phyloP scores from a whole-genome alignment of 2,113 vertebrate genomes.

The Psittacara wagleri region DNA sequence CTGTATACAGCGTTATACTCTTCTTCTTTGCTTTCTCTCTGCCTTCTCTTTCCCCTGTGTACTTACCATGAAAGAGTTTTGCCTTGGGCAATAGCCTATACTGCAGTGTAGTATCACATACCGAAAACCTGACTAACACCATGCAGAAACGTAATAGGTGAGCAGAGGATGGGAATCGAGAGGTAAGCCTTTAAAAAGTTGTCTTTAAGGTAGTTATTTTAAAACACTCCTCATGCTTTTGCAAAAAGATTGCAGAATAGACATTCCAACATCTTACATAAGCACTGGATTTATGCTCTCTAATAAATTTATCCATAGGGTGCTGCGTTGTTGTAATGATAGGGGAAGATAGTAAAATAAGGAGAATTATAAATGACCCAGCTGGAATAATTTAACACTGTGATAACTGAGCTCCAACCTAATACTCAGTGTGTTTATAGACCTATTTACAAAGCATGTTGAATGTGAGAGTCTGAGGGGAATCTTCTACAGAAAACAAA shows the following conservation, averaged over 20 bases:
- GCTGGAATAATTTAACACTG: constrained; percentile 46
- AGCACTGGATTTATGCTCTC: constrained; percentile 10
- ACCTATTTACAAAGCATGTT: constrained; percentile 4
- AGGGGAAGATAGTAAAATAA: constrained; percentile 43
- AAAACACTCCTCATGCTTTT: not conserved
- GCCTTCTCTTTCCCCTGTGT: not conserved
- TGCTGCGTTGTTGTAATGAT: constrained; percentile 8
- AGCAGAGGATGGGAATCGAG: not conserved
- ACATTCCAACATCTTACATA: not conserved
- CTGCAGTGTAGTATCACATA: not conserved
- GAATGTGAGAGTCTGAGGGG: constrained; percentile 15
- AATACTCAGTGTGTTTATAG: not conserved
- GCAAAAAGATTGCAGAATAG: not conserved
- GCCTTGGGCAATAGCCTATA: constrained; percentile 25
- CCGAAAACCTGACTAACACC: not conserved
- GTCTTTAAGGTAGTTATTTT: not conserved
- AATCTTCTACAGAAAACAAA: constrained; percentile 41
- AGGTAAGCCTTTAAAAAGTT: not conserved
- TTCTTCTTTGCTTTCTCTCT: not conserved
- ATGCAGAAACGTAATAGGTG: not conserved
- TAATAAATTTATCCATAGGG: constrained; percentile 42
- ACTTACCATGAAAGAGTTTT: constrained; percentile 41
- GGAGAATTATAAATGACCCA: constrained; percentile 43
- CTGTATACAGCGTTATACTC: not conserved
- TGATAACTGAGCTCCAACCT: constrained; percentile 37